Base-by-base conservation (phyloP, 2,888 invertebrate genomes). In the Ectemnius lituratus region DNA sequence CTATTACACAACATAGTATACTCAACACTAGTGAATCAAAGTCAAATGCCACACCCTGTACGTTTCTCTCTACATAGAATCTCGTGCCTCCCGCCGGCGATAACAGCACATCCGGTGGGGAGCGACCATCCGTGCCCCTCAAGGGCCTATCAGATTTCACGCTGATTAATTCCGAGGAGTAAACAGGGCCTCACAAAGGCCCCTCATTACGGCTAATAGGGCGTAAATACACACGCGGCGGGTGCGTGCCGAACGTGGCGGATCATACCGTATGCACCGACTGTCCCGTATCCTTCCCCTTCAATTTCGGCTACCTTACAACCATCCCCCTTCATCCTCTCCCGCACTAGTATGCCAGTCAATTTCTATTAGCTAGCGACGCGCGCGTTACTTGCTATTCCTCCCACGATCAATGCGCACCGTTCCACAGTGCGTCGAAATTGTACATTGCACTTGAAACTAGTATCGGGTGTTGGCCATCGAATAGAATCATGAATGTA, bases 111-210 rank as follows among this genome's bases (percentile, higher is more conserved):
- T 23, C 23, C 37, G 37, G 8, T 11, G 20, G 27, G 14, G 57
- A 8, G 13, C 14, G 47, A 1, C n/a, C 49, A 59, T 14, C 20
- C 68, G 69, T 65, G 76, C 52, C 72, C 69, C 68, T 68, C 71
- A 62, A 63, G 60, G 47, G 67, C 52, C 58, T 76, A 76, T 69
- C 72, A 72, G 72, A 76, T 73, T 72, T 69, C 72, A 60, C 69
- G 76, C 72, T 76, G 67, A 77, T 77, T 76, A 77, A 77, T 77
- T 77, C 76, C 28, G 13, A 67, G 67, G 76, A 76, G 77, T 77
- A 76, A 77, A 77, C 76, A 37, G 37, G 37, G 37, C 72, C 62
- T 67, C 77, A 76, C 77, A 77, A 77, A 76, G 77, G 76, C 76
- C 57, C 37, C 52, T 68, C 77, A 76, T 77, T 77, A 76, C 52